These are phyloP conservation scores for Hirtodrosophila alboralis DNA, from an alignment of 2,888 invertebrate species.

Conservation along the genomic window DNA sequence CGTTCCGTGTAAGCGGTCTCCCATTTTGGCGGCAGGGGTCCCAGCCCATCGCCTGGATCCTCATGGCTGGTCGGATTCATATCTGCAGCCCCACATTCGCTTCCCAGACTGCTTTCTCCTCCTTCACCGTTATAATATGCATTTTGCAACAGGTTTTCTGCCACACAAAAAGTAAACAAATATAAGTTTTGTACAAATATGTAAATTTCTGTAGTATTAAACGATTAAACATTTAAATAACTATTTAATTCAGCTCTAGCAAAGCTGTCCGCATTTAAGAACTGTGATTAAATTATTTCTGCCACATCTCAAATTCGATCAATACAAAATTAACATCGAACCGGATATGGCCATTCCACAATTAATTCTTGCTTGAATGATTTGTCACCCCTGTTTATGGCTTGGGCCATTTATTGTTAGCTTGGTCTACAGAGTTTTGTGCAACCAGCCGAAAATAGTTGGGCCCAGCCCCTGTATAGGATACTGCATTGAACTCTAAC, in stretches of 20 bases:
- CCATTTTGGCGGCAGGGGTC: conserved; percentile 97
- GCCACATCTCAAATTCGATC: conserved; percentile 3
- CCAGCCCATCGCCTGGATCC: conserved; percentile 90
- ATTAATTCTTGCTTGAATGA: conserved; percentile 44
- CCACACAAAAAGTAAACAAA: conserved; percentile 15
- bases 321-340: conserved; percentile 42
- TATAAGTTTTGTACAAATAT: background rate
- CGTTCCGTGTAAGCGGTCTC: conserved; percentile 98
- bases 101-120: conserved; percentile 70
- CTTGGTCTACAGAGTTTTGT: conserved; percentile 30
- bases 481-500: conserved; percentile 12
- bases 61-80: conserved; percentile 81
- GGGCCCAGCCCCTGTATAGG: conserved; percentile 12
- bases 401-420: conserved; percentile 11
- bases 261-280: no score
- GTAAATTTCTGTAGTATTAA: no score
- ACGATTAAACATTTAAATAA: no score
- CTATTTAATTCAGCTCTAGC: no score
- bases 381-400: conserved; percentile 34
- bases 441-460: conserved; percentile 66
- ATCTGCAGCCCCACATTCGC: conserved; percentile 64
- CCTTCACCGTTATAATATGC: conserved; percentile 74
- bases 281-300: no score
- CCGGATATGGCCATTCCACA: conserved; percentile 43
- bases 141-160: conserved; percentile 79